Evolutionary conservation across 2,797 vertebrate genomes (phyloP).

Genomic region (Morelia viridis): DNA sequence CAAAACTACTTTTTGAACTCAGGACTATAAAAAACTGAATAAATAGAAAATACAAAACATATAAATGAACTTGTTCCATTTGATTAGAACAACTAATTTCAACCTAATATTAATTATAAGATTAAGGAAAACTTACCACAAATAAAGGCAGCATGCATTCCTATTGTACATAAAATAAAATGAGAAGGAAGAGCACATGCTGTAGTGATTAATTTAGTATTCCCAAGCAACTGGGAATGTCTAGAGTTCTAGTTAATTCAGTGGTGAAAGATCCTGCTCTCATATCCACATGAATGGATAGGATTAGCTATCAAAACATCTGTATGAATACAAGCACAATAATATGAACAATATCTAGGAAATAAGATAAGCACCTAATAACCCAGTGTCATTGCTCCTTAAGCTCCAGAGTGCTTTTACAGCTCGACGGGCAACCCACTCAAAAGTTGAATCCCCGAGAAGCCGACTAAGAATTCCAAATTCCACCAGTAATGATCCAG

Average conservation of each 20-base stretch:
- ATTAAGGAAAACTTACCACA: background rate
- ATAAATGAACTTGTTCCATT: background rate
- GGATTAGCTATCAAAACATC: background rate
- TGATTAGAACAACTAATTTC: background rate
- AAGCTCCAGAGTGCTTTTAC: constrained; percentile 94
- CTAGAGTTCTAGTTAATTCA: background rate
- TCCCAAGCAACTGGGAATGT: background rate
- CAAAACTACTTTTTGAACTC: background rate
- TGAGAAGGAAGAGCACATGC: background rate
- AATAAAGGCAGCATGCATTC: background rate
- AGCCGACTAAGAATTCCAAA: constrained; percentile 96
- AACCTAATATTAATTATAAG: background rate
- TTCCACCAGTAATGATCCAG: constrained; percentile 93
- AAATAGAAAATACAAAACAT: background rate
- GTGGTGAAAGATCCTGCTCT: background rate
- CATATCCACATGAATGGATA: background rate
- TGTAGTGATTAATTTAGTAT: background rate
- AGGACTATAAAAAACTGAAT: background rate
- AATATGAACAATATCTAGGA: background rate
- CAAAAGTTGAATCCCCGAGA: constrained; percentile 94
- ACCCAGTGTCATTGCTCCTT: constrained; percentile 90
- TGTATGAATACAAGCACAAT: background rate
- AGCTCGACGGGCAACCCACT: constrained; percentile 94
- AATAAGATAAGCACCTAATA: constrained; percentile 79
- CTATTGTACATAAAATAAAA: background rate